Evolutionary conservation across 2,888 invertebrate species (phyloP).

Genomic region (Scaptomyza tumidula): DNA sequence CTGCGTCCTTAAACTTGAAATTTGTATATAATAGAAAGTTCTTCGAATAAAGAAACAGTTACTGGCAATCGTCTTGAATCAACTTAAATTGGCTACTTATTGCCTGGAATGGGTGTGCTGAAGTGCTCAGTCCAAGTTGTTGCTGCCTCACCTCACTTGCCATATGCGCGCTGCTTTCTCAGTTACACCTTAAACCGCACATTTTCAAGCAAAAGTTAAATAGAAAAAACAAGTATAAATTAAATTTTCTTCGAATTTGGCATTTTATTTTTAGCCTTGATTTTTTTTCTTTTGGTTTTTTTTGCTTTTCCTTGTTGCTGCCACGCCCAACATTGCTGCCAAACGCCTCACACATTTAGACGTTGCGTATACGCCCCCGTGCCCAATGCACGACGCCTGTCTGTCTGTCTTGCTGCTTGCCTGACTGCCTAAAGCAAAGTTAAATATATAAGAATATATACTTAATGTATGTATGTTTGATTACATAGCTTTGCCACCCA

Average conservation of each 20-base stretch:
- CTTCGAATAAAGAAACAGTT: conserved; percentile 38
- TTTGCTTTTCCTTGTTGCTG: conserved; percentile 20
- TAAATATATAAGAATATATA: too few species aligned
- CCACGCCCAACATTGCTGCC: conserved; percentile 29
- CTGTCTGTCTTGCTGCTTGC: too few species aligned
- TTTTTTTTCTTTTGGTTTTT: neutral
- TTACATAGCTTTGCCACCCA: too few species aligned
- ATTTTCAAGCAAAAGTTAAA: conserved; percentile 37
- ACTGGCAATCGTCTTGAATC: conserved; percentile 34
- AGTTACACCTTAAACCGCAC: conserved; percentile 45
- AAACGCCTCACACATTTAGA: conserved; percentile 30
- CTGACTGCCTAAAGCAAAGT: too few species aligned
- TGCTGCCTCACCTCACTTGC: neutral
- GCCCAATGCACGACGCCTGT: too few species aligned
- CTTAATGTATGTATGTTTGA: too few species aligned
- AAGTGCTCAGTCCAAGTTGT: conserved; percentile 31
- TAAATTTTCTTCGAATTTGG: conserved; percentile 64
- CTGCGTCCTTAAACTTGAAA: conserved; percentile 12
- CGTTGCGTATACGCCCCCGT: conserved; percentile 51
- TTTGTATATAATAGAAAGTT: too few species aligned
- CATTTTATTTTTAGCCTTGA: neutral
- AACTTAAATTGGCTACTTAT: conserved; percentile 48
- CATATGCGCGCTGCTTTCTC: conserved; percentile 8
- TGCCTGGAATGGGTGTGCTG: conserved; percentile 19
- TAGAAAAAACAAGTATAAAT: conserved; percentile 54